Conservation (phyloP, 2,888 invertebrate species). For the Pycnomerus fuliginosus region DNA sequence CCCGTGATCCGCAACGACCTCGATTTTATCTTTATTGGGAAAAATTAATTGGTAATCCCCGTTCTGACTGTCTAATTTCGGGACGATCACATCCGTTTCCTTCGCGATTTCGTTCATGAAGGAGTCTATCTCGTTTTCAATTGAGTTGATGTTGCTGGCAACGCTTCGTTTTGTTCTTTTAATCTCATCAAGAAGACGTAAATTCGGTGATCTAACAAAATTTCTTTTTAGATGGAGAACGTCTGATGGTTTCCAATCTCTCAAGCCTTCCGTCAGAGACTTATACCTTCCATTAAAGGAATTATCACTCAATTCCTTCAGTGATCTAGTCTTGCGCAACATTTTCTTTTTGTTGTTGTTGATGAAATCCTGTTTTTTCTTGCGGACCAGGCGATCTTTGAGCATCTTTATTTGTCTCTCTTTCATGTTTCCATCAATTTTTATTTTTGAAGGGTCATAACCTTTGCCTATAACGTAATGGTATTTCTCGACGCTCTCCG, state of each 20-base stretch:
- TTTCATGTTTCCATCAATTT: slow-evolving; percentile 20
- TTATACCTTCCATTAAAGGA: slow-evolving; percentile 25
- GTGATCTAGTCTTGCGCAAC: neutral
- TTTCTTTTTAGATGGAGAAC: slow-evolving; percentile 22
- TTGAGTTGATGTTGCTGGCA: slow-evolving; percentile 14
- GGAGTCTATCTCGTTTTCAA: slow-evolving; percentile 34
- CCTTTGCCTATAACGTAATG: slow-evolving; percentile 4
- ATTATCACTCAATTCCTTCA: neutral
- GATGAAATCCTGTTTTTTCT: slow-evolving; percentile 22
- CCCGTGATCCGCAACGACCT: slow-evolving; percentile 24
- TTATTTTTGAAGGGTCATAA: slow-evolving; percentile 13
- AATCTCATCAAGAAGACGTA: no score
- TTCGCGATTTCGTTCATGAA: slow-evolving; percentile 31
- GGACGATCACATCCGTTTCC: slow-evolving; percentile 16
- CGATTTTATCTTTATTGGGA: slow-evolving; percentile 12
- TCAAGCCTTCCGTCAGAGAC: slow-evolving; percentile 28
- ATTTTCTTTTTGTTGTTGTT: slow-evolving; percentile 2
- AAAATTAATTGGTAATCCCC: slow-evolving; percentile 15
- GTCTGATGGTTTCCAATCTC: slow-evolving; percentile 34
- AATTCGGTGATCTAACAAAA: slow-evolving; percentile 15
- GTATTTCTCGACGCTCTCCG: slow-evolving; percentile 1
- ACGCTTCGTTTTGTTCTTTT: slow-evolving; percentile 19
- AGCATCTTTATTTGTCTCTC: slow-evolving; percentile 26
- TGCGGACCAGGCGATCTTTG: slow-evolving; percentile 27
- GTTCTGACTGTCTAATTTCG: slow-evolving; percentile 6